Conservation (phyloP, 1,140 invertebrate genomes). For the Diachasma alloeum region DNA sequence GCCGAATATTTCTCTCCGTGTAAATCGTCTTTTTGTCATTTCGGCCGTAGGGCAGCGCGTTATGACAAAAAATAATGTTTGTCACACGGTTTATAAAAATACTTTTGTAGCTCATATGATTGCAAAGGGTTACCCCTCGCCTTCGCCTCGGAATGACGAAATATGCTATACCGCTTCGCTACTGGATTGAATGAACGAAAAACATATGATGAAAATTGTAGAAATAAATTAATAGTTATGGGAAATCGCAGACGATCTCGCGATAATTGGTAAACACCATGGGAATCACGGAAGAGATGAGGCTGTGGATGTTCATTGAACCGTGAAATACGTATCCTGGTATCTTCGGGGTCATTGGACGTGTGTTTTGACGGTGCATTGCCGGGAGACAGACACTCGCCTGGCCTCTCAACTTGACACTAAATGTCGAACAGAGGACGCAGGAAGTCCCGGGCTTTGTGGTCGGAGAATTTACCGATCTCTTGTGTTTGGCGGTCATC, state of each 20-base stretch:
- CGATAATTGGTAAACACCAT: neutral
- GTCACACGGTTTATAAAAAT: no score
- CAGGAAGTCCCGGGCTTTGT: neutral
- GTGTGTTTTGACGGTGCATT: no score
- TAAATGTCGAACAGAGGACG: neutral
- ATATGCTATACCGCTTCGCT: no score
- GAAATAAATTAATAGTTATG: neutral
- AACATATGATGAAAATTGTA: neutral
- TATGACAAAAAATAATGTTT: no score
- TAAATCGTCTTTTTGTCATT: no score
- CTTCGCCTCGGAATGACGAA: no score
- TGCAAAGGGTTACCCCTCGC: no score
- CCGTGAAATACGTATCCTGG: neutral
- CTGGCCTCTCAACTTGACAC: neutral
- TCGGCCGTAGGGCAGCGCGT: no score
- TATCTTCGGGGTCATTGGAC: no score
- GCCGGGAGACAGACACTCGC: neutral
- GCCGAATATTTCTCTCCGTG: no score
- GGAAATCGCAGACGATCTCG: neutral
- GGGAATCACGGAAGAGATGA: neutral
- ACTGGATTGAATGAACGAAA: no score
- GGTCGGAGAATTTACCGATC: neutral
- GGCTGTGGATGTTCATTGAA: neutral
- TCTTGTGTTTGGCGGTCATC: neutral
- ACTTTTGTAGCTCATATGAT: no score